Conservation (phyloP, 1,140 invertebrate species). For the Hyphantria cunea region DNA sequence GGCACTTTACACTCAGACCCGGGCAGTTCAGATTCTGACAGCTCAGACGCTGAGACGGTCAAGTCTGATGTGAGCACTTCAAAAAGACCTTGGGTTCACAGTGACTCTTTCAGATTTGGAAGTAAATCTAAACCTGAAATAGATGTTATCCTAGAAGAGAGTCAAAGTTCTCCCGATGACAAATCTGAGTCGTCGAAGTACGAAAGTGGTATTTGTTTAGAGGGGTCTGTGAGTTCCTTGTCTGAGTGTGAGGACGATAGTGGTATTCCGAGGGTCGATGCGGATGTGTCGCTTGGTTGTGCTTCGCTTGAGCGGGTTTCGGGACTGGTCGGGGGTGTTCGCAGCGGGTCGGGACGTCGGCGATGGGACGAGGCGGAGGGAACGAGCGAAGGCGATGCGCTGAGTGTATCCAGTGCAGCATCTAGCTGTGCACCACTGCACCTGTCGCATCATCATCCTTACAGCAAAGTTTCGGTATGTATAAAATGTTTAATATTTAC, state of each 20-base stretch:
- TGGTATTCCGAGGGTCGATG: conserved; percentile 62
- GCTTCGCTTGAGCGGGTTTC: conserved; percentile 77
- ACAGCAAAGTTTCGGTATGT: conserved; percentile 77
- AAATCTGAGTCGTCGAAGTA: conserved; percentile 56
- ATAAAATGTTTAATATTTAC: background rate
- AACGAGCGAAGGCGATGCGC: conserved; percentile 68
- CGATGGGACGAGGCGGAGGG: conserved; percentile 74
- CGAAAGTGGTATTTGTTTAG: conserved; percentile 66
- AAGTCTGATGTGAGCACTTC: conserved; percentile 66
- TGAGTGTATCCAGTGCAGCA: conserved; percentile 71
- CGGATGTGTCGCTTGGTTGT: conserved; percentile 65
- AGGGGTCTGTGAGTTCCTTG: conserved; percentile 59
- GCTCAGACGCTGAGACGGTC: conserved; percentile 68
- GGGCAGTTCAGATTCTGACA: conserved; percentile 65
- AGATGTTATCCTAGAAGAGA: conserved; percentile 55
- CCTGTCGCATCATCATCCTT: conserved; percentile 65
- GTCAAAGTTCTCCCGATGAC: conserved; percentile 22
- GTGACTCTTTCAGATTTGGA: conserved; percentile 69
- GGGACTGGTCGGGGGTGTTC: conserved; percentile 69
- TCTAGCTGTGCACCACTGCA: conserved; percentile 71
- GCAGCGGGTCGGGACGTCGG: conserved; percentile 76
- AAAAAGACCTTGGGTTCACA: conserved; percentile 72
- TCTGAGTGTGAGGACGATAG: conserved; percentile 61
- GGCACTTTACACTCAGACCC: conserved; percentile 67
- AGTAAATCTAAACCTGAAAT: conserved; percentile 43